Conservation (phyloP, 2,797 vertebrate species). For the Hydrophis major region DNA sequence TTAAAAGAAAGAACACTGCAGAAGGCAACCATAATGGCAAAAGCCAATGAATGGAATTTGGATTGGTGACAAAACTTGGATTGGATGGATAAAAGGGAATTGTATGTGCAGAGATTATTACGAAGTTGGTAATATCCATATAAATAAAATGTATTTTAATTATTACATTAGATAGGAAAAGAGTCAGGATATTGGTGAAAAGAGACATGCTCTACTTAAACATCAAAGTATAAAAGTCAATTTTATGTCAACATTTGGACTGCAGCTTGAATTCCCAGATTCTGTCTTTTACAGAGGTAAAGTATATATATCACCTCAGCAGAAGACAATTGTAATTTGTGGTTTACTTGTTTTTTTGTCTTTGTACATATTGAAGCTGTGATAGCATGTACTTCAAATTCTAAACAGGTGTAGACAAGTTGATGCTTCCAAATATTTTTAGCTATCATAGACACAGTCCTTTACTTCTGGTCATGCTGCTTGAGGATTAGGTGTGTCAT, state of each 20-base stretch:
- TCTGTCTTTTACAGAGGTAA: background rate
- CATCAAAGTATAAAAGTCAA: background rate
- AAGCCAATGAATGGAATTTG: background rate
- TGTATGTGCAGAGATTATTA: background rate
- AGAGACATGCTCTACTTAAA: background rate
- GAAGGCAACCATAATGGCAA: background rate
- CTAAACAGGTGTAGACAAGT: background rate
- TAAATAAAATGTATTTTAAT: background rate
- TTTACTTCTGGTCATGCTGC: background rate
- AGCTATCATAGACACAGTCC: background rate
- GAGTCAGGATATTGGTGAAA: background rate
- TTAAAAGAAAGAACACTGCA: background rate
- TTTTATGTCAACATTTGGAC: background rate
- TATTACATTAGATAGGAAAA: background rate
- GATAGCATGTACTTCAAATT: background rate
- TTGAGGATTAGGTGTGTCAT: background rate
- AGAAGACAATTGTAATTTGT: background rate
- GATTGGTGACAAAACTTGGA: background rate
- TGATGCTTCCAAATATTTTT: background rate
- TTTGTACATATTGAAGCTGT: background rate
- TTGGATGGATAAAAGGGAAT: background rate
- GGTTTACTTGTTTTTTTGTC: background rate
- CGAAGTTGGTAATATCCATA: background rate
- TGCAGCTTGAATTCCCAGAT: background rate
- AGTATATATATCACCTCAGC: background rate